Percentiles rank a stretch among this genome's conserved stretches.
Evolutionary conservation across 1,140 invertebrate species (phyloP).

Genomic region (Drepana arcuata): DNA sequence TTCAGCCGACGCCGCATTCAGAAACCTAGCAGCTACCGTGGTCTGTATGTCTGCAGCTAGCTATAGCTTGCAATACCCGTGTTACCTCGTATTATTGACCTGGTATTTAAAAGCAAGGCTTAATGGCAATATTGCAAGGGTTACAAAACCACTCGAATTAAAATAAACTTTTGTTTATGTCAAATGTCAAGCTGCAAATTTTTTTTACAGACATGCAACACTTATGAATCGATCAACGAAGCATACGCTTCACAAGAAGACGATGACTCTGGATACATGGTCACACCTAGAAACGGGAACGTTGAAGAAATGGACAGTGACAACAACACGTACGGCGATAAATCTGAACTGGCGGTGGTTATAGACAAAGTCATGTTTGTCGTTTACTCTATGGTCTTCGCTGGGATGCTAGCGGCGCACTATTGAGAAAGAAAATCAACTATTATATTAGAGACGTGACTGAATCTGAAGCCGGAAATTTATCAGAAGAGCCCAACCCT

Average conservation of each 20-base stretch:
- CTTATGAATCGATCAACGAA: too few species aligned
- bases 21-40: too few species aligned
- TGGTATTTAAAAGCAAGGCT: too few species aligned
- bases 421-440: too few species aligned
- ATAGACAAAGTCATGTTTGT: conserved; percentile 45
- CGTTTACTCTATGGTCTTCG: conserved; percentile 34
- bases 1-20: too few species aligned
- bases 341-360: conserved; percentile 34
- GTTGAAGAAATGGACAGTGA: conserved; percentile 46
- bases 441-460: too few species aligned
- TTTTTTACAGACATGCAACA: conserved; percentile 9
- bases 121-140: too few species aligned
- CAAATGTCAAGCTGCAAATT: background rate
- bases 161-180: background rate
- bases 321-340: conserved; percentile 19
- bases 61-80: too few species aligned
- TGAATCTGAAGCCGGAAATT: too few species aligned
- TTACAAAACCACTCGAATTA: background rate
- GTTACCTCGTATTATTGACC: too few species aligned
- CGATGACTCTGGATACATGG: conserved; percentile 15
- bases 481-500: too few species aligned
- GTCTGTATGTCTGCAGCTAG: too few species aligned
- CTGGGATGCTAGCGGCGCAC: conserved; percentile 33
- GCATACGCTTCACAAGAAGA: conserved; percentile 28
- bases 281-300: conserved; percentile 16